Percentiles rank a stretch among this genome's conserved stretches.
Evolutionary conservation across 1,140 invertebrate genomes (phyloP).

Genomic region (Globodera rostochiensis): DNA sequence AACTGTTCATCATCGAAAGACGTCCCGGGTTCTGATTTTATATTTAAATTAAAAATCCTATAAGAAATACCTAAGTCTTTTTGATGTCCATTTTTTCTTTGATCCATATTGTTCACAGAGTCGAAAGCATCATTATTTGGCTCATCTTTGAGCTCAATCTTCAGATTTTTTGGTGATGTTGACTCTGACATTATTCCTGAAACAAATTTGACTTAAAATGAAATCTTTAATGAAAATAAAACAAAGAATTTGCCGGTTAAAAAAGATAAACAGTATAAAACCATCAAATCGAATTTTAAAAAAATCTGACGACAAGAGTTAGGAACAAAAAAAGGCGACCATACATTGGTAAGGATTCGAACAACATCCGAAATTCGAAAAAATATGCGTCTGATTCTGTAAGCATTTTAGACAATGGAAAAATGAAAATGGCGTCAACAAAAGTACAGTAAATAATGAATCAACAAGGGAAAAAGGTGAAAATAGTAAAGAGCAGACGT

Average conservation of each 20-base stretch:
- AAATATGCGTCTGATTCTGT: neutral
- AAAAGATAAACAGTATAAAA: too few relatives aligned
- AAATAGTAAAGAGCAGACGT: neutral
- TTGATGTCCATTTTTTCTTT: neutral
- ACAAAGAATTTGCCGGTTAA: too few relatives aligned
- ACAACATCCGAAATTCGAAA: neutral
- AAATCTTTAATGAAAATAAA: too few relatives aligned
- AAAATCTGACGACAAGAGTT: too few relatives aligned
- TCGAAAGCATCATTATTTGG: neutral
- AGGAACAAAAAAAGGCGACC: too few relatives aligned
- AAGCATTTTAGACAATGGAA: neutral
- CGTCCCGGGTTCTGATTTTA: neutral
- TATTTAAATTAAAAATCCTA: neutral
- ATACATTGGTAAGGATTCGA: neutral
- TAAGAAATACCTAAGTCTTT: neutral
- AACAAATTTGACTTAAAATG: neutral
- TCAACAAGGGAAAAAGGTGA: neutral
- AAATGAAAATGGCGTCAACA: neutral
- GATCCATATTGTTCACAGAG: neutral
- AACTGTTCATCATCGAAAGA: constrained; percentile 8
- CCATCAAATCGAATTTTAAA: too few relatives aligned
- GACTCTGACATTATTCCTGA: neutral
- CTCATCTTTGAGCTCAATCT: neutral
- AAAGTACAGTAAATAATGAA: neutral
- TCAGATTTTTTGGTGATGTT: constrained; percentile 2